Base-by-base conservation (phyloP, 1,140 invertebrate genomes). In the Bilobella aurantiaca region DNA sequence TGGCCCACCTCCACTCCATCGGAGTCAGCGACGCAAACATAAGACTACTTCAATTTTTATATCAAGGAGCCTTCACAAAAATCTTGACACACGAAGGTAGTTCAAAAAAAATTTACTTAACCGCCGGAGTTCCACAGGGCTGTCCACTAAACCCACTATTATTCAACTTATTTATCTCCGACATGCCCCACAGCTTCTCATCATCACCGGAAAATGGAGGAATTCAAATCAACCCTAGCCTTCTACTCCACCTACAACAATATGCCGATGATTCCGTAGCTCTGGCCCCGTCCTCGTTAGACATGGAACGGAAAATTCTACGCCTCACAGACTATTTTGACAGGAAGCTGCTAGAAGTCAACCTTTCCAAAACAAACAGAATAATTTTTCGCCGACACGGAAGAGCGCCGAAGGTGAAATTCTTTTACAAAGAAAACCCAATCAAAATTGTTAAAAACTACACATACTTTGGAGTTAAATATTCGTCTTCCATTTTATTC, bases 251-350 rank as follows among this genome's bases (percentile, higher is more conserved):
- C 25, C 5, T 56, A 14, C 25, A 14, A 56, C 14, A 14, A 56
- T 56, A 56, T 56, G 49, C 49, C 5, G 49, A 56, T 23, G 49
- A 56, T 23, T 5, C 25, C 12, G 49, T 56, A 14, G 25, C 23
- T 3, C 49, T 56, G 49, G 49, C 49, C 5, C 5, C 12, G 12
- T 56, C 49, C 49, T 3, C 49, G 5, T 14, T 8, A 14, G 25
- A 56, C 49, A 8, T 56, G 23, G 14, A 56, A 56, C 14, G 59
- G 1, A 73, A 73, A 66, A 56, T 72, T 25, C 67, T 73, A 23
- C 31, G 63, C 23, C 56, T 74, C 1, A 25, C 56, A 29, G n/a
- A 31, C 29, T 64, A 64, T 37, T 64, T 57, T 27, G 27, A 58
- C 1, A 29, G 58, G 27, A n/a, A 57, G 28, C 18, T n/a, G n/a